Conservation (phyloP, 2,888 invertebrate species). For the Rhagophthalmus giganteus region DNA sequence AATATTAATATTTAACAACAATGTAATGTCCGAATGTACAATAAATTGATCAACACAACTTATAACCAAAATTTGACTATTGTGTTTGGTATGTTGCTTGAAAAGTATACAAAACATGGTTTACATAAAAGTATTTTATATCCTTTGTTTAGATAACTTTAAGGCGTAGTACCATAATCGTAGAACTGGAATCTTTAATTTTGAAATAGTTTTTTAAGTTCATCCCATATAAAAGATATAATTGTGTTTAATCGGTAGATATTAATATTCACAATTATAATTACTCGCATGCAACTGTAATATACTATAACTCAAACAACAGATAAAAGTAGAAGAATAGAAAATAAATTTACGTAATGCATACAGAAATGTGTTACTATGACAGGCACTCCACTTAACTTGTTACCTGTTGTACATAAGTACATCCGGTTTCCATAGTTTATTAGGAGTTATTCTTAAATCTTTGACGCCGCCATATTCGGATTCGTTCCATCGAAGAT, state of each 20-base stretch:
- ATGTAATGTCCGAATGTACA: no score
- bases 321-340: conserved; percentile 5
- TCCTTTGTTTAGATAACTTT: neutral
- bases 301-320: neutral
- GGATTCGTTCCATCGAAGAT: conserved; percentile 93
- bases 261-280: no score
- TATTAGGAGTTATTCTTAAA: conserved; percentile 91
- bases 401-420: conserved; percentile 98
- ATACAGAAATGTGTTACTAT: conserved; percentile 14
- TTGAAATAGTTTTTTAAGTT: no score
- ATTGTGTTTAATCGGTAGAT: no score
- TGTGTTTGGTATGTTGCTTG: conserved; percentile 1
- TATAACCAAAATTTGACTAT: conserved; percentile 2
- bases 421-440: conserved; percentile 98
- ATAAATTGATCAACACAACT: no score
- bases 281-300: neutral
- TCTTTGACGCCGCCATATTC: conserved; percentile 94
- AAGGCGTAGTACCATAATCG: no score
- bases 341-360: conserved; percentile 9
- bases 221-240: no score
- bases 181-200: no score
- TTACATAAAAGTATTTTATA: neutral
- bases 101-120: conserved; percentile 5
- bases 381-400: conserved; percentile 45
- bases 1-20: no score